Evolutionary conservation across 2,113 vertebrate genomes (phyloP).

Genomic region (Cynoglossus semilaevis): DNA sequence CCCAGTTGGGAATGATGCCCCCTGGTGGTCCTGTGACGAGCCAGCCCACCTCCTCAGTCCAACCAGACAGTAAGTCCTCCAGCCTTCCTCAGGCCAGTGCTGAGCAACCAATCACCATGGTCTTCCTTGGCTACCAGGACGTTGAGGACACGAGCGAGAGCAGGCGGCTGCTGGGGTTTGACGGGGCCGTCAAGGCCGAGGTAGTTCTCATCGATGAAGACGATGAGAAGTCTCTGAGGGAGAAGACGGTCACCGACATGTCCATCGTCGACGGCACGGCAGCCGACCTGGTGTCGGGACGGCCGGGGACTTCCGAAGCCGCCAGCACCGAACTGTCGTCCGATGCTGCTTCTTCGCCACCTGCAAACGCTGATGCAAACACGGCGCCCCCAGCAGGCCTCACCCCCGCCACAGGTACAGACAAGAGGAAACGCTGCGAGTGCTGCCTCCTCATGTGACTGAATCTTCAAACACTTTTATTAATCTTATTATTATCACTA

Average conservation of each 20-base stretch:
- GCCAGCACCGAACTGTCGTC: slow-evolving; percentile 94
- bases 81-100: slow-evolving; percentile 66
- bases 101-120: slow-evolving; percentile 94
- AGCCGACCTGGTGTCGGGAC: slow-evolving; percentile 90
- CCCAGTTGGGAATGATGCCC: slow-evolving; percentile 71
- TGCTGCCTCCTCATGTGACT: slow-evolving; percentile 99
- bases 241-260: slow-evolving; percentile 96
- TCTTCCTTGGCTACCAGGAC: slow-evolving; percentile 97
- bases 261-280: slow-evolving; percentile 92
- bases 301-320: slow-evolving; percentile 82
- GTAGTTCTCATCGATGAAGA: slow-evolving; percentile 96
- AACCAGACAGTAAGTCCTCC: slow-evolving; percentile 19
- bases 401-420: slow-evolving; percentile 93
- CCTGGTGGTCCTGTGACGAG: slow-evolving; percentile 52
- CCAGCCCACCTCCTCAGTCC: slow-evolving; percentile 54
- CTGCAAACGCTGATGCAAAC: slow-evolving; percentile 80
- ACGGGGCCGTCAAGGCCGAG: slow-evolving; percentile 94
- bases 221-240: slow-evolving; percentile 90
- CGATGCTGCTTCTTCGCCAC: slow-evolving; percentile 77
- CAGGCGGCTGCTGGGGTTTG: slow-evolving; percentile 89
- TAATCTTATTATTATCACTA: slow-evolving; percentile 64
- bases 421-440: slow-evolving; percentile 99
- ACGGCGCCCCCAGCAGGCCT: slow-evolving; percentile 66
- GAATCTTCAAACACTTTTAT: slow-evolving; percentile 66
- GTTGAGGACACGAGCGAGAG: slow-evolving; percentile 91